These are phyloP conservation scores for Falco concolor DNA, from an alignment of 2,797 vertebrate genomes.

Conservation along the genomic window DNA sequence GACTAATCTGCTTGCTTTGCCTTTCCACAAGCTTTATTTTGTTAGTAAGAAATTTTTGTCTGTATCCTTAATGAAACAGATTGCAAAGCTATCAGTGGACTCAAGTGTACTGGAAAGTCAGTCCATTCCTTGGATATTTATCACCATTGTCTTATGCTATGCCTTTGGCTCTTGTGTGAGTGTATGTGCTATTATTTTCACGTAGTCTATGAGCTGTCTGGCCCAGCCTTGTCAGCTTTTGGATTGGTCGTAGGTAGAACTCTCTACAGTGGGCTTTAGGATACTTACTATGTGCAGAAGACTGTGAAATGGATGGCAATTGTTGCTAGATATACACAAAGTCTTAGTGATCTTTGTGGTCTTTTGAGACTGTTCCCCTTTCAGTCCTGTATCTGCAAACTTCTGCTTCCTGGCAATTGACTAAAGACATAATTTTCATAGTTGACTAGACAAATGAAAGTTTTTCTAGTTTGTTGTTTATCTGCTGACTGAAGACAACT, in stretches of 20 bases:
- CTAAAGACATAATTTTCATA: not conserved
- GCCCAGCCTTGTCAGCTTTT: not conserved
- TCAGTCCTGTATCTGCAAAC: not conserved
- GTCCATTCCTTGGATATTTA: not conserved
- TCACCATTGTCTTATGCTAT: not conserved
- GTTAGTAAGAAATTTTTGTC: not conserved
- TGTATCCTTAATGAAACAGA: not conserved
- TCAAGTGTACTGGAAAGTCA: not conserved
- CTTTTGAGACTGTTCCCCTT: not conserved
- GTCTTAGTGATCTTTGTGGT: not conserved
- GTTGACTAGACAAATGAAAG: not conserved
- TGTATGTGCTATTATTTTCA: not conserved
- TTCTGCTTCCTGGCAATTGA: not conserved
- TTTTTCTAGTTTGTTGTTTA: not conserved
- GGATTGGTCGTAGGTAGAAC: not conserved
- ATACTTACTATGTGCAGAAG: fast-evolving
- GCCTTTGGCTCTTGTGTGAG: not conserved
- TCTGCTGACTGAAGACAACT: not conserved
- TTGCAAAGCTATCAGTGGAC: not conserved
- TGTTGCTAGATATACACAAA: not conserved
- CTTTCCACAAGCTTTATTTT: not conserved
- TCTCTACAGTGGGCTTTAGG: not conserved
- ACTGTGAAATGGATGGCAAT: not conserved
- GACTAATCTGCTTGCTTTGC: not conserved
- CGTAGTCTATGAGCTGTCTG: not conserved